A percentile compares a stretch with the other conserved stretches of the same genome.
phyloP scores from a whole-genome alignment of 2,113 vertebrate species.

The Salvelinus fontinalis region DNA sequence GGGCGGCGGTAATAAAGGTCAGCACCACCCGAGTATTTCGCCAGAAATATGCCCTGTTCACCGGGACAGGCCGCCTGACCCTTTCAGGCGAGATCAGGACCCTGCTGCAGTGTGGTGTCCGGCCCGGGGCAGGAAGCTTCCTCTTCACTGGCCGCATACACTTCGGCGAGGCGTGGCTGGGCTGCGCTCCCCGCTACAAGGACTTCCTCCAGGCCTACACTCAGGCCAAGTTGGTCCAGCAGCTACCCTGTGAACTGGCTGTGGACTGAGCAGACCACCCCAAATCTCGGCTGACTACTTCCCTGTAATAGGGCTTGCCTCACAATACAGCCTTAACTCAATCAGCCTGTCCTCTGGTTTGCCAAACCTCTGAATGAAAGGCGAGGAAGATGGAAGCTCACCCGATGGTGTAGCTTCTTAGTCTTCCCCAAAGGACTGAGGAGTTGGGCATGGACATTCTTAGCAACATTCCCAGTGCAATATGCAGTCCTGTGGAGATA shows the following conservation, averaged over 20 bases:
- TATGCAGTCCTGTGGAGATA: slow-evolving; percentile 38
- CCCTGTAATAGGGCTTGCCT: slow-evolving; percentile 26
- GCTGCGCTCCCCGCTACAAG: slow-evolving; percentile 85
- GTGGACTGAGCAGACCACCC: slow-evolving; percentile 73
- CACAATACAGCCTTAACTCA: slow-evolving; percentile 26
- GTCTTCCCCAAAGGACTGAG: slow-evolving; percentile 35
- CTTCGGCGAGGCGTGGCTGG: slow-evolving; percentile 91
- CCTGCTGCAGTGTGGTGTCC: slow-evolving; percentile 81
- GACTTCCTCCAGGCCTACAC: slow-evolving; percentile 85
- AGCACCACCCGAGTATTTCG: slow-evolving; percentile 79
- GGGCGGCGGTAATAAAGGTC: slow-evolving; percentile 84
- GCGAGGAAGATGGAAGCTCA: slow-evolving; percentile 31
- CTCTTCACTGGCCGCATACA: slow-evolving; percentile 87
- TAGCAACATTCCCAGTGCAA: slow-evolving; percentile 60
- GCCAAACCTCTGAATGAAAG: not conserved
- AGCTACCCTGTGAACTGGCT: slow-evolving; percentile 84
- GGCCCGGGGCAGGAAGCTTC: slow-evolving; percentile 84
- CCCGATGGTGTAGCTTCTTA: not conserved
- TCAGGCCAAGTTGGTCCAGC: slow-evolving; percentile 69
- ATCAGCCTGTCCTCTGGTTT: slow-evolving; percentile 20
- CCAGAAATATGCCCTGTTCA: slow-evolving; percentile 85
- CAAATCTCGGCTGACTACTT: slow-evolving; percentile 5
- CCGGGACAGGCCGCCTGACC: slow-evolving; percentile 39
- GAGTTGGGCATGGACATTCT: slow-evolving; percentile 36
- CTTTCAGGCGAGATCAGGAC: slow-evolving; percentile 78